These are phyloP conservation scores for Colossoma macropomum DNA, from an alignment of 2,113 vertebrate species.

Conservation along the genomic window DNA sequence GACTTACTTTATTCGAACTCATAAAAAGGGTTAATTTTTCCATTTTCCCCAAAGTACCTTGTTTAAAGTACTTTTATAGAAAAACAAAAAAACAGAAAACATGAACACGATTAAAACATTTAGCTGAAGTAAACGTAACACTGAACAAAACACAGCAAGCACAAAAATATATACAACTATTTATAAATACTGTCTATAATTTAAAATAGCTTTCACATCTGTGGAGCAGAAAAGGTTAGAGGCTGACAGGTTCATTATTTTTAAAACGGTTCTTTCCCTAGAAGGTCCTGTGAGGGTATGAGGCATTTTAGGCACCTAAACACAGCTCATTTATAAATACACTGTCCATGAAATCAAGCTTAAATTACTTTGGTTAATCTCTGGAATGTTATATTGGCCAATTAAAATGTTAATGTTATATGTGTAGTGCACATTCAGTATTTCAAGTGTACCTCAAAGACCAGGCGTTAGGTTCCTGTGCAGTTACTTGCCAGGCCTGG, in stretches of 20 bases:
- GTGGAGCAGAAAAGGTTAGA: slow-evolving; percentile 47
- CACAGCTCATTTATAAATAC: slow-evolving; percentile 39
- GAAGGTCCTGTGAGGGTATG: slow-evolving; percentile 34
- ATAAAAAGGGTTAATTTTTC: slow-evolving; percentile 46
- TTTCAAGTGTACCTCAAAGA: slow-evolving; percentile 49
- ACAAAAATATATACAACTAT: slow-evolving; percentile 84
- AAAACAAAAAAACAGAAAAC: slow-evolving; percentile 36
- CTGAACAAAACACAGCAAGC: slow-evolving; percentile 76
- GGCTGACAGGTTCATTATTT: slow-evolving; percentile 59
- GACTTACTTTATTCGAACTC: slow-evolving; percentile 56
- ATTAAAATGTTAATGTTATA: slow-evolving; percentile 53
- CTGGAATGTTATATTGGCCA: slow-evolving; percentile 78
- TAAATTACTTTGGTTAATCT: slow-evolving; percentile 65
- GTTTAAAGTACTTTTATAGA: slow-evolving; percentile 59
- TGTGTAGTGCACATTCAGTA: slow-evolving; percentile 41
- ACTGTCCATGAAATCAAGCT: slow-evolving; percentile 43
- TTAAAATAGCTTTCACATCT: slow-evolving; percentile 63
- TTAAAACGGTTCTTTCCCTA: slow-evolving; percentile 44
- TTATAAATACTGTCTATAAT: slow-evolving; percentile 79
- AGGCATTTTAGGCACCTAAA: slow-evolving; percentile 57
- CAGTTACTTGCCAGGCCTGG: slow-evolving; percentile 15
- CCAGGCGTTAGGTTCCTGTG: slow-evolving; percentile 45
- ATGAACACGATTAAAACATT: slow-evolving; percentile 64
- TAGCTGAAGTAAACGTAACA: slow-evolving; percentile 55
- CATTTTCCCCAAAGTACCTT: slow-evolving; percentile 64